Evolutionary conservation across 1,140 invertebrate genomes (phyloP).

Genomic region (Drosophila kurseongensis): DNA sequence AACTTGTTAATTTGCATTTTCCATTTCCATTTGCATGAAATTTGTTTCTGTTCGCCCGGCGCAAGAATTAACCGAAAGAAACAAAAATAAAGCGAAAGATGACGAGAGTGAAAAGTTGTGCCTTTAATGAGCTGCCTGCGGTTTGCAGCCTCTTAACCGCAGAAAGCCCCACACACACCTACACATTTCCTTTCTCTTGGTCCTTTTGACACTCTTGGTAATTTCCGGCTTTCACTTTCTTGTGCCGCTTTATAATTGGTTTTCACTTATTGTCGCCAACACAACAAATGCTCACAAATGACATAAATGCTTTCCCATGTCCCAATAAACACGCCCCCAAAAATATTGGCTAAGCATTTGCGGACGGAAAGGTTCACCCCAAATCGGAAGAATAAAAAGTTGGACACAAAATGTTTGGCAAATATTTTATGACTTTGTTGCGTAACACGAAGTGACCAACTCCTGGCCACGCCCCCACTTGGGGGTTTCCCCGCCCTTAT

Average conservation of each 20-base stretch:
- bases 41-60: constrained; percentile 31
- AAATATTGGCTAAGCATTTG: constrained; percentile 46
- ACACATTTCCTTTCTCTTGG: background rate
- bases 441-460: constrained; percentile 40
- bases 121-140: constrained; percentile 56
- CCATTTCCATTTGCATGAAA: constrained; percentile 54
- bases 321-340: background rate
- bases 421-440: constrained; percentile 53
- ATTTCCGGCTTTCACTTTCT: constrained; percentile 67
- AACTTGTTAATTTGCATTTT: constrained; percentile 64
- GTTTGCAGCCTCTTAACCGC: constrained; percentile 7
- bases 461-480: background rate
- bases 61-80: constrained; percentile 30
- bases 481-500: background rate
- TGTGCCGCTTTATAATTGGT: constrained; percentile 64
- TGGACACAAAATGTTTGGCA: constrained; percentile 62
- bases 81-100: constrained; percentile 20
- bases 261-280: constrained; percentile 62
- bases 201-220: constrained; percentile 46
- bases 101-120: constrained; percentile 28
- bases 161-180: constrained; percentile 13
- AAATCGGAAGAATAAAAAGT: constrained; percentile 37
- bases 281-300: constrained; percentile 57
- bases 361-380: background rate
- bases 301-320: constrained; percentile 49